Conservation (phyloP, 37 sponge, comb jelly and placozoan species). For the Beroe ovata region DNA sequence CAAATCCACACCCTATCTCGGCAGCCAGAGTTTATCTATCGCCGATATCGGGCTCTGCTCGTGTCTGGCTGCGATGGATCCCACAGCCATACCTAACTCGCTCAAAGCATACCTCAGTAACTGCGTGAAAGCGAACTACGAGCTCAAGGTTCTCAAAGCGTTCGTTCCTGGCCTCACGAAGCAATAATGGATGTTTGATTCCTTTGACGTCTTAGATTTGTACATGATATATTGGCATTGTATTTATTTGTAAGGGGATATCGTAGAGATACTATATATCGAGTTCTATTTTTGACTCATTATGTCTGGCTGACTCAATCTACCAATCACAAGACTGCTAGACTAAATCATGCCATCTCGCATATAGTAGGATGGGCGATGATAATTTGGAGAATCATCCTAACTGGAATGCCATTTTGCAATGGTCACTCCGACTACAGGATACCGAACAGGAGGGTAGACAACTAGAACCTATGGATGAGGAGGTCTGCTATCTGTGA, state of each 20-base stretch:
- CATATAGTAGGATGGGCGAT: constrained; percentile 4
- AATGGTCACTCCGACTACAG: constrained; percentile 46
- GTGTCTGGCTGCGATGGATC: background rate
- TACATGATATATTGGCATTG: too few species aligned
- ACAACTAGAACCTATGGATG: constrained; percentile 20
- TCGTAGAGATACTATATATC: too few species aligned
- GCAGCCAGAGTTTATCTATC: background rate
- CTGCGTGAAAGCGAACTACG: background rate
- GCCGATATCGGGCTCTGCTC: constrained; percentile 56
- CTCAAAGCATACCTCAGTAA: background rate
- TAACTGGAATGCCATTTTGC: constrained; percentile 59
- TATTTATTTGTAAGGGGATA: too few species aligned
- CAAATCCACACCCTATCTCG: constrained; percentile 19
- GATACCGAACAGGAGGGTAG: background rate
- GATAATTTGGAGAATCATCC: constrained; percentile 33
- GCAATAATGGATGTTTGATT: too few species aligned
- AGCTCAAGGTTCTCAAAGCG: constrained; percentile 42
- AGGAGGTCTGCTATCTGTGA: too few species aligned
- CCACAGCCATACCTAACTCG: background rate
- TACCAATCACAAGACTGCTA: too few species aligned
- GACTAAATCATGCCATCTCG: too few species aligned
- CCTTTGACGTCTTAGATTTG: too few species aligned
- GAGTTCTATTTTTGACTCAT: too few species aligned
- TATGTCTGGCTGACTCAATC: too few species aligned
- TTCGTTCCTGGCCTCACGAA: background rate